Evolutionary conservation across 2,113 vertebrate genomes (phyloP).

Genomic region (Onychostoma macrolepis): DNA sequence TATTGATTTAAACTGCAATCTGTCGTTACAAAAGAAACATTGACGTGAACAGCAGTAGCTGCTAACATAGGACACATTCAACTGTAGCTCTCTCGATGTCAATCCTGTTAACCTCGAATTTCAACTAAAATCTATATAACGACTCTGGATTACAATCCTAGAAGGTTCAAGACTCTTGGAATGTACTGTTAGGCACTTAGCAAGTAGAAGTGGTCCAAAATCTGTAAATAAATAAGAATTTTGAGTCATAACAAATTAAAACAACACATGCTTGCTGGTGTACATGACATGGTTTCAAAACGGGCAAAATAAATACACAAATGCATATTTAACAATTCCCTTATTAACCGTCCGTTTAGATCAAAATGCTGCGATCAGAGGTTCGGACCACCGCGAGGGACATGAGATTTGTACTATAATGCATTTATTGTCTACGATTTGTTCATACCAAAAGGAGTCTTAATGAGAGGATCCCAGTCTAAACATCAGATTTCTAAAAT

Average conservation of each 20-base stretch:
- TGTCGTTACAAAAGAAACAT: constrained; percentile 89
- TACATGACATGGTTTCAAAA: constrained; percentile 9
- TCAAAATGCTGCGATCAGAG: background rate
- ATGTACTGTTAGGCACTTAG: constrained; percentile 88
- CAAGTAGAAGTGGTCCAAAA: constrained; percentile 44
- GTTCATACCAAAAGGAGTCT: background rate
- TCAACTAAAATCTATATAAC: constrained; percentile 69
- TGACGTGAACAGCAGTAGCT: constrained; percentile 82
- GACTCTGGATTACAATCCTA: constrained; percentile 47
- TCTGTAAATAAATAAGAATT: constrained; percentile 42
- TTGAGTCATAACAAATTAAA: constrained; percentile 39
- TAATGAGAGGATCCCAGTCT: constrained; percentile 8
- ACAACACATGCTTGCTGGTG: constrained; percentile 19
- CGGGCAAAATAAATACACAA: constrained; percentile 27
- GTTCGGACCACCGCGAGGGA: background rate
- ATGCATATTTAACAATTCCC: constrained; percentile 27
- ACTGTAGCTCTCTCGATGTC: constrained; percentile 75
- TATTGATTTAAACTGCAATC: constrained; percentile 92
- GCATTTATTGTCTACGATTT: constrained; percentile 16
- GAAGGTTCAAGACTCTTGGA: constrained; percentile 79
- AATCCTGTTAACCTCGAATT: constrained; percentile 77
- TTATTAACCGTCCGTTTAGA: constrained; percentile 14
- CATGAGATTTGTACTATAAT: constrained; percentile 13
- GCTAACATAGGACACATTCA: constrained; percentile 82
- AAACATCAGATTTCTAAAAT: constrained; percentile 63